Evolutionary conservation across 2,797 vertebrate species (phyloP).

Genomic region (Crotalus adamanteus): DNA sequence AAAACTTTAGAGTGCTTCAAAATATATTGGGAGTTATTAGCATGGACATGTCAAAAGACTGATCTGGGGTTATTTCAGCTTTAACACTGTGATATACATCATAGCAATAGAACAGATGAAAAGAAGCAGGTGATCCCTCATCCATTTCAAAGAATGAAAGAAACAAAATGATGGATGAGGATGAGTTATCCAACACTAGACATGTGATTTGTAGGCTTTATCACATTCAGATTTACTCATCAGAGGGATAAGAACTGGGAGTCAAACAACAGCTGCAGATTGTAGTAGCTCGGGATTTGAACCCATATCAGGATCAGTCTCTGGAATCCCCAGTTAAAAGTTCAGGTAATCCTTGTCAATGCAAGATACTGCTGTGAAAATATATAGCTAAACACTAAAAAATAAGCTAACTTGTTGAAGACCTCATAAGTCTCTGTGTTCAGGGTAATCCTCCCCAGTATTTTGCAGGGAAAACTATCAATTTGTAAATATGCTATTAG

Average conservation of each 20-base stretch:
- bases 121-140: background rate
- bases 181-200: background rate
- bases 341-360: background rate
- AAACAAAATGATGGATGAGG: background rate
- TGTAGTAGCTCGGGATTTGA: background rate
- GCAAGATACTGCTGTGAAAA: background rate
- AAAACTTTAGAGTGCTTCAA: background rate
- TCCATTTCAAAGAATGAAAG: background rate
- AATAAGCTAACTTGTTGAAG: background rate
- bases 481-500: too few relatives aligned
- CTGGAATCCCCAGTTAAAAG: background rate
- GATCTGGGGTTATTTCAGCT: background rate
- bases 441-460: too few relatives aligned
- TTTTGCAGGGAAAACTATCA: too few relatives aligned
- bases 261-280: background rate
- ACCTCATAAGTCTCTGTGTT: background rate
- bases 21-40: background rate
- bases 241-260: background rate
- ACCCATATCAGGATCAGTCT: background rate
- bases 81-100: background rate
- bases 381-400: background rate
- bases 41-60: background rate
- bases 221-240: background rate
- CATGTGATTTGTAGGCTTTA: background rate
- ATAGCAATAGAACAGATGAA: background rate